Percentiles rank a stretch among this genome's conserved stretches.
Evolutionary conservation across 2,113 vertebrate genomes (phyloP).

Genomic region (Labeo rohita): DNA sequence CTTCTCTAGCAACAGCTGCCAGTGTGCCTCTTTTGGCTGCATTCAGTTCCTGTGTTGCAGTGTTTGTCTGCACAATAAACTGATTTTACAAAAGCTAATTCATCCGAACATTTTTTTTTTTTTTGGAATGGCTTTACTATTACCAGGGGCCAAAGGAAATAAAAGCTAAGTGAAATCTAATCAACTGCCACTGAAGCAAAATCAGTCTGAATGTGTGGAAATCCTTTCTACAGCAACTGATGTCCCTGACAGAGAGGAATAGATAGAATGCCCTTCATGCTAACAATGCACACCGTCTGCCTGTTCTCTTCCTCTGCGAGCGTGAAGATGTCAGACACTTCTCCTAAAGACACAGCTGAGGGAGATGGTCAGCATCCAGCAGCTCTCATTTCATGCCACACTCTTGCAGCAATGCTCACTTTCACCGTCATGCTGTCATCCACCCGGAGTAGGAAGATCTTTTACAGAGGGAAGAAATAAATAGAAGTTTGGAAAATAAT

Average conservation of each 20-base stretch:
- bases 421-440: conserved; percentile 34
- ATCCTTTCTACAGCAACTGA: conserved; percentile 23
- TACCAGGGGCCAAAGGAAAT: not conserved
- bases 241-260: conserved; percentile 16
- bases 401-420: conserved; percentile 6
- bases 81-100: conserved; percentile 1
- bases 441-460: conserved; percentile 13
- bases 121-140: not conserved
- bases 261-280: conserved; percentile 20
- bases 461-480: conserved; percentile 28
- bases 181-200: conserved; percentile 4
- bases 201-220: not conserved
- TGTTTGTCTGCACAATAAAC: not conserved
- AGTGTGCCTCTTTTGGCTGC: not conserved
- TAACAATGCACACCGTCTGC: conserved; percentile 10
- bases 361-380: conserved; percentile 44
- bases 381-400: conserved; percentile 38
- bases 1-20: not conserved
- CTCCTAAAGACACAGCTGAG: conserved; percentile 24
- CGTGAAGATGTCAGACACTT: conserved; percentile 6
- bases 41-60: not conserved
- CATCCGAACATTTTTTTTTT: not conserved
- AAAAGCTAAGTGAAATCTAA: conserved; percentile 17
- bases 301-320: not conserved
- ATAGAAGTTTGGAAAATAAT: conserved; percentile 41